Evolutionary conservation across 2,113 vertebrate genomes (phyloP).

Genomic region (Mormyrus iriodes): DNA sequence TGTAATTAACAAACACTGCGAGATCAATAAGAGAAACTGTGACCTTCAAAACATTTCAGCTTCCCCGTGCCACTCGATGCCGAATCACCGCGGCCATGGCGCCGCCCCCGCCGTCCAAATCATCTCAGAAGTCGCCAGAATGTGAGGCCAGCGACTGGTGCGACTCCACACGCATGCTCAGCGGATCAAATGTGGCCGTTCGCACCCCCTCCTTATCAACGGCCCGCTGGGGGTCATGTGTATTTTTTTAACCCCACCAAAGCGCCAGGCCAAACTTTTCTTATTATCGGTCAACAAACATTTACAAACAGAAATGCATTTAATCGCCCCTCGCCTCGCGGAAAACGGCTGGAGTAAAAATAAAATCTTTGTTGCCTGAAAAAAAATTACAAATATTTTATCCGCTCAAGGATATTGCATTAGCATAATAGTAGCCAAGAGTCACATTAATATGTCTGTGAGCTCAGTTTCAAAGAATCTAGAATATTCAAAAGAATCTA

Average conservation of each 20-base stretch:
- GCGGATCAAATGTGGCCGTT: conserved; percentile 40
- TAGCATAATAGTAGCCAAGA: not conserved
- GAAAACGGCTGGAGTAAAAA: not conserved
- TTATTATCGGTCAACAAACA: not conserved
- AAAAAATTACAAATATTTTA: not conserved
- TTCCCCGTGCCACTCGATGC: conserved; percentile 64
- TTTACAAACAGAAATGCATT: not conserved
- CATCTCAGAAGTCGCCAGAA: conserved; percentile 51
- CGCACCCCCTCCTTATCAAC: conserved; percentile 50
- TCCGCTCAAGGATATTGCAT: not conserved
- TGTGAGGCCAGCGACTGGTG: conserved; percentile 45
- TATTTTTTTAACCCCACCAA: not conserved
- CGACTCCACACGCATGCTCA: conserved; percentile 37
- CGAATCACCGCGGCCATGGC: conserved; percentile 58
- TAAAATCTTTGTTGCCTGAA: conserved; percentile 2
- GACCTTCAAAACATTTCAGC: conserved; percentile 91
- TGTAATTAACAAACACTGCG: conserved; percentile 99
- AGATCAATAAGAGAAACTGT: conserved; percentile 99
- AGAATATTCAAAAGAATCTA: conserved; percentile 8
- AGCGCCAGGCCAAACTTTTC: not conserved
- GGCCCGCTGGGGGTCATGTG: conserved; percentile 50
- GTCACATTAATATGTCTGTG: not conserved
- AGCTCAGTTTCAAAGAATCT: not conserved
- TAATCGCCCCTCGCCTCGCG: not conserved
- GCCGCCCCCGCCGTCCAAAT: conserved; percentile 55